Base-by-base conservation (phyloP, 2,888 invertebrate genomes). In the Neuroscelio doddi region DNA sequence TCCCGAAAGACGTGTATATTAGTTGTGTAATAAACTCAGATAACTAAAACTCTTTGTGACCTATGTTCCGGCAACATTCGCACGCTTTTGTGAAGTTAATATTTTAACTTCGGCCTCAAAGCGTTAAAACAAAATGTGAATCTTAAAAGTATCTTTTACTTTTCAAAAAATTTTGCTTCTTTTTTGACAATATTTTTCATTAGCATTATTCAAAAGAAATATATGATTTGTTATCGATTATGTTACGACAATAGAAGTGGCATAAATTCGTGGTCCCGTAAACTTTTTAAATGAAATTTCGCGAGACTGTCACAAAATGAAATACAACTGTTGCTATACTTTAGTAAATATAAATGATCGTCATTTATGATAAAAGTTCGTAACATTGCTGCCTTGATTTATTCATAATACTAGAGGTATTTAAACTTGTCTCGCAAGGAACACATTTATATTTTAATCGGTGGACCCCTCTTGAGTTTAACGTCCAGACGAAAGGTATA, bases 401-500 rank as follows among this genome's bases (percentile, higher is more conserved):
- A 65, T 65, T 59, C 59, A 55, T 29, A 65, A 59, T 65, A 65
- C 51, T 44, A 24, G 39, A 59, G 64, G 55, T 56, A 65, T 65
- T 61, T 61, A 65, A 65, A 65, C 66, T 62, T 57, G 66, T 62
- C 38, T 57, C 62, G 57, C 61, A 27, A 42, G 38, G 61, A 59
- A 52, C 66, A 62, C 62, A 66, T 66, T 66, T 66, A 66, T 66
- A 66, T 66, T 66, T 66, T 57, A 66, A 66, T 66, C 66, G 66
- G 55, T n/a, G 59, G 61, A 61, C 66, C 66, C 66, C 66, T 62
- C 61, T 61, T 52, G 66, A 66, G 66, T 62, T 62, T 66, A 66
- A 66, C 66, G 66, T 62, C 62, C 66, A 66, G 66, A 66, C 66
- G 66, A 66, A 66, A 62, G 66, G 66, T 66, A 66, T 66, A 66